Evolutionary conservation across 2,113 vertebrate genomes (phyloP), one percentile per base, ranked within the genome.

Genomic region (Chaetorhynchus papuensis): DNA sequence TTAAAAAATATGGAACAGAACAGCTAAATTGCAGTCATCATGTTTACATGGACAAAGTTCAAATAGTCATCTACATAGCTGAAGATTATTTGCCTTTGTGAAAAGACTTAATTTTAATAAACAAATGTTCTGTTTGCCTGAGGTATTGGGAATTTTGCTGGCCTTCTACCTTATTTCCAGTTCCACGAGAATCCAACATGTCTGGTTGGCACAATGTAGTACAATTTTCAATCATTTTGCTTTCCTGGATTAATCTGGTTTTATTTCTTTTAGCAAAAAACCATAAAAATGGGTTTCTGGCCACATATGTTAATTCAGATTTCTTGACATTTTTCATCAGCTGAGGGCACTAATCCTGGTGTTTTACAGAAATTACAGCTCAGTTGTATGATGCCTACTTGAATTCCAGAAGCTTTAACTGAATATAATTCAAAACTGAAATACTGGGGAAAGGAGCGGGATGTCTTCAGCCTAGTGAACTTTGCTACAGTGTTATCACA

Each of bases 321-420:
- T 93, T 91, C 37, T 50, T 68, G 13, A 75, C 23, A 39, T 70
- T 89, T 94, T 78, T 89, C 39, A 65, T 92, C 50, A 91, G 7
- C 22, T 86, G 35, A 72, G 11, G 35, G 5, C 53, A 83, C 22
- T 52, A 91, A 63, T 88, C 27, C 16, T 39, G 39, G 30, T 59
- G 26, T 66, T 75, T 69, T 88, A 24, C 10, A 57, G 13, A 65
- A 93, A 63, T 80, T 61, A 19, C 26, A 72, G 24, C 54, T 88
- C 45, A 54, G 26, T 66, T 85, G 13, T 12, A 31, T n/a, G 26
- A 30, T 63, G 13, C 16, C 13, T 90, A 15, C 5, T 8, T 60
- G 30, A 82, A 68, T 93, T 77, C 19, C 31, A 66, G 11, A 9
- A 89, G 10, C 9, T 93, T 87, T 90, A 47, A 74, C 30, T 47